Percentiles rank a stretch among this genome's conserved stretches.
Evolutionary conservation across 2,797 vertebrate genomes (phyloP).

Genomic region (Chelon labrosus): DNA sequence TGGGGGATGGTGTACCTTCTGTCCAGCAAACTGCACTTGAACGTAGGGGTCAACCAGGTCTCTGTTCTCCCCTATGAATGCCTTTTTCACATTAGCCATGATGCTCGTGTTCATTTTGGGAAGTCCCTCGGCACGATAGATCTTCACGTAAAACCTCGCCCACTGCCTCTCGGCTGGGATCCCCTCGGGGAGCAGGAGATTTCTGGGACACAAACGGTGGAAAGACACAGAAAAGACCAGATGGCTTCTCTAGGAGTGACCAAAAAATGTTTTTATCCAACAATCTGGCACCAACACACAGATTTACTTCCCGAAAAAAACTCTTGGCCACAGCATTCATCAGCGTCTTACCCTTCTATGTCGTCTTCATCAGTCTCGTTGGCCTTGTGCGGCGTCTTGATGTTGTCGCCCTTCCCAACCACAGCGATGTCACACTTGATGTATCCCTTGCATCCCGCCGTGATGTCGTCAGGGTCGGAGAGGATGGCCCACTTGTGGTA

Average conservation of each 20-base stretch:
- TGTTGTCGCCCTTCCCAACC: conserved; percentile 96
- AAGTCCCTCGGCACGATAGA: conserved; percentile 94
- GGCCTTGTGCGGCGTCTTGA: conserved; percentile 96
- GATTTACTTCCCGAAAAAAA: too few species aligned
- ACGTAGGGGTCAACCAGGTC: conserved; percentile 98
- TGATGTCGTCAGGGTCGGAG: conserved; percentile 95
- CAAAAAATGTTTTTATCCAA: too few species aligned
- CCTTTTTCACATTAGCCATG: conserved; percentile 99
- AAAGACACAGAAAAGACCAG: not conserved
- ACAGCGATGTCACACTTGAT: conserved; percentile 95
- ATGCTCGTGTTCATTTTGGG: conserved; percentile 99
- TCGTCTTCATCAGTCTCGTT: conserved; percentile 96
- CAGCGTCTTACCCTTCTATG: conserved; percentile 89
- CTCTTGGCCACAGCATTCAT: too few species aligned
- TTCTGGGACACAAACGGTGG: conserved; percentile 79
- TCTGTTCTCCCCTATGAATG: conserved; percentile 95
- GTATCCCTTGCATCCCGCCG: conserved; percentile 93
- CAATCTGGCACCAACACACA: too few species aligned
- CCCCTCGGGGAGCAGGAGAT: conserved; percentile 94
- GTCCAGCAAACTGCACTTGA: conserved; percentile 95
- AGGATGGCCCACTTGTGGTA: conserved; percentile 97
- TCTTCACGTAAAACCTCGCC: conserved; percentile 95
- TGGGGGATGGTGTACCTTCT: conserved; percentile 87
- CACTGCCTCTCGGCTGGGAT: conserved; percentile 95
- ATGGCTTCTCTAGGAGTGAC: too few species aligned